A percentile compares a stretch with the other conserved stretches of the same genome.
These are phyloP conservation scores for Anguilla megastoma DNA, from an alignment of 2,797 vertebrate species.

Conservation along the genomic window DNA sequence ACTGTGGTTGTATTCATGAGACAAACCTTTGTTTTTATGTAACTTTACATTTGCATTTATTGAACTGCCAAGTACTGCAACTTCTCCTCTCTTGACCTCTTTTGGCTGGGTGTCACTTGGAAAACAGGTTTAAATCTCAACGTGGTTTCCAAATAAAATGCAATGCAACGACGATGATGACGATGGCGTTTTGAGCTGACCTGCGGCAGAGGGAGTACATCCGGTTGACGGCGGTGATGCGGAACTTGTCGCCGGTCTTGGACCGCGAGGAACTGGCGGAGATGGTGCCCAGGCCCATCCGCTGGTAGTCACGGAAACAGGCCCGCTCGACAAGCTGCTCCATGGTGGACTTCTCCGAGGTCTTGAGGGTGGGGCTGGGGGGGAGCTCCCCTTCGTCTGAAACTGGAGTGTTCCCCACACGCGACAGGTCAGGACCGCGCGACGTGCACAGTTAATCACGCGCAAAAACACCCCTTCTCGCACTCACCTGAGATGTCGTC, in stretches of 20 bases:
- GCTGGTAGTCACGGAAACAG: constrained; percentile 97
- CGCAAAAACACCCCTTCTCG: not conserved
- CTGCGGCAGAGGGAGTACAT: constrained; percentile 97
- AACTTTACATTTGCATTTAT: not conserved
- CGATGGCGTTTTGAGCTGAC: constrained; percentile 57
- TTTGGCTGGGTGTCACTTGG: not conserved
- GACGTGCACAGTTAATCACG: not conserved
- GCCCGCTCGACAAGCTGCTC: constrained; percentile 96
- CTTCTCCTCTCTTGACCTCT: not conserved
- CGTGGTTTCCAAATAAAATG: not conserved
- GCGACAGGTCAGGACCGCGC: not conserved
- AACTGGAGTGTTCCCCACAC: constrained; percentile 69
- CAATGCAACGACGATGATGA: not conserved
- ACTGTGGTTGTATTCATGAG: not conserved
- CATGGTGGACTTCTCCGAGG: constrained; percentile 96
- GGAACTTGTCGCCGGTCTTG: constrained; percentile 88
- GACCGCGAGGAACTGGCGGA: constrained; percentile 84
- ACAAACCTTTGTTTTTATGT: not conserved
- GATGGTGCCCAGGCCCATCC: constrained; percentile 92
- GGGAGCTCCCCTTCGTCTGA: constrained; percentile 94
- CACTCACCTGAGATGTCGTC: constrained; percentile 90
- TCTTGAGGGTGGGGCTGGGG: constrained; percentile 84
- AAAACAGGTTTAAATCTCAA: not conserved
- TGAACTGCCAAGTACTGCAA: not conserved
- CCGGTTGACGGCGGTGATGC: constrained; percentile 90